phyloP scores from a whole-genome alignment of 2,113 vertebrate genomes.

The Hyla sarda region DNA sequence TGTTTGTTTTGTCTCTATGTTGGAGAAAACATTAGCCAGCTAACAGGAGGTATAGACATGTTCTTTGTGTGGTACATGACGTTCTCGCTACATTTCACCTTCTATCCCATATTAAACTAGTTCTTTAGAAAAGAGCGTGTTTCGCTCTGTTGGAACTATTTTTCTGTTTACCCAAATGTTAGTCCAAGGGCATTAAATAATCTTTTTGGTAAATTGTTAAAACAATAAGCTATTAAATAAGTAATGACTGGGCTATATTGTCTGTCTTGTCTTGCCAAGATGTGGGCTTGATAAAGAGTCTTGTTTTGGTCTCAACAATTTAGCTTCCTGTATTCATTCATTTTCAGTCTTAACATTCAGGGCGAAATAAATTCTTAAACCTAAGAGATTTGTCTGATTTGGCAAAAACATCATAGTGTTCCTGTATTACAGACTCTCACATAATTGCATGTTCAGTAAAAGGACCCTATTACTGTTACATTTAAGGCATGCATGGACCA shows the following conservation, averaged over 20 bases:
- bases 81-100: slow-evolving; percentile 8
- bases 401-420: neutral
- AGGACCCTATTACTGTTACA: no score
- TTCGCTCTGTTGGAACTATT: neutral
- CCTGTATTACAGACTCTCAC: neutral
- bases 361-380: no score
- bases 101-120: neutral
- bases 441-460: no score
- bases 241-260: slow-evolving; percentile 34
- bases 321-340: neutral
- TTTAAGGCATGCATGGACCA: no score
- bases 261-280: slow-evolving; percentile 23
- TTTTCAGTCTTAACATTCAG: neutral
- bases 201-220: slow-evolving; percentile 41
- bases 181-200: slow-evolving; percentile 24
- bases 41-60: slow-evolving; percentile 32
- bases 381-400: slow-evolving; percentile 11
- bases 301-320: slow-evolving; percentile 13
- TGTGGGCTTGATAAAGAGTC: neutral
- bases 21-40: neutral
- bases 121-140: slow-evolving; percentile 15
- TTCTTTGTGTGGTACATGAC: slow-evolving; percentile 26
- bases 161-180: slow-evolving; percentile 22
- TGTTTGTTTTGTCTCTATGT: slow-evolving; percentile 27
- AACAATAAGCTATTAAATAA: slow-evolving; percentile 47